A percentile compares a stretch with the other conserved stretches of the same genome.
These are phyloP conservation scores for Colostygia pectinataria DNA, from an alignment of 2,888 invertebrate genomes.

Conservation along the genomic window DNA sequence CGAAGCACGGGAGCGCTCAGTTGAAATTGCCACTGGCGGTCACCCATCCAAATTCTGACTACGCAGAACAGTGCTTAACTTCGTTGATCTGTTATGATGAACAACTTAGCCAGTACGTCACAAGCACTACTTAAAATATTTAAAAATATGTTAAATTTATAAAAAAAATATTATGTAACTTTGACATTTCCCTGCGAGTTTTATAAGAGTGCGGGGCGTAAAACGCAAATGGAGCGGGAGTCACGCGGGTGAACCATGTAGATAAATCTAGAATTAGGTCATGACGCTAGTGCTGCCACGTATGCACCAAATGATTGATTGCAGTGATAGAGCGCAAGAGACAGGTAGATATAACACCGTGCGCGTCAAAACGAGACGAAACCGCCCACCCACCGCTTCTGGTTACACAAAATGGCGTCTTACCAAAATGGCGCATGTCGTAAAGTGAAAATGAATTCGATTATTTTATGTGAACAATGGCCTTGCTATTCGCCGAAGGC, in stretches of 20 bases:
- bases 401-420: constrained; percentile 10
- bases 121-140: too few relatives aligned
- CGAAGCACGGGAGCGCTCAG: too few relatives aligned
- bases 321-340: background rate
- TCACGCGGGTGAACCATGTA: background rate
- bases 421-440: background rate
- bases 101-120: too few relatives aligned
- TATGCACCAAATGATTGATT: constrained; percentile 12
- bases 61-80: too few relatives aligned
- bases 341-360: background rate
- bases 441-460: background rate
- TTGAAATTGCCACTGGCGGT: too few relatives aligned
- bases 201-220: background rate
- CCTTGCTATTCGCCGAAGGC: constrained; percentile 6
- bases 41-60: too few relatives aligned
- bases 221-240: background rate
- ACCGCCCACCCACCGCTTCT: background rate
- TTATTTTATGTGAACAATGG: background rate
- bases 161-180: too few relatives aligned
- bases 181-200: too few relatives aligned
- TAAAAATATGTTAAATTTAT: too few relatives aligned
- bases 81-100: too few relatives aligned
- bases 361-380: background rate
- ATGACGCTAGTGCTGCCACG: background rate
- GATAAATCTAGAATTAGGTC: background rate